Evolutionary conservation across 2,888 invertebrate species (phyloP).

Genomic region (Drosophila greeni): DNA sequence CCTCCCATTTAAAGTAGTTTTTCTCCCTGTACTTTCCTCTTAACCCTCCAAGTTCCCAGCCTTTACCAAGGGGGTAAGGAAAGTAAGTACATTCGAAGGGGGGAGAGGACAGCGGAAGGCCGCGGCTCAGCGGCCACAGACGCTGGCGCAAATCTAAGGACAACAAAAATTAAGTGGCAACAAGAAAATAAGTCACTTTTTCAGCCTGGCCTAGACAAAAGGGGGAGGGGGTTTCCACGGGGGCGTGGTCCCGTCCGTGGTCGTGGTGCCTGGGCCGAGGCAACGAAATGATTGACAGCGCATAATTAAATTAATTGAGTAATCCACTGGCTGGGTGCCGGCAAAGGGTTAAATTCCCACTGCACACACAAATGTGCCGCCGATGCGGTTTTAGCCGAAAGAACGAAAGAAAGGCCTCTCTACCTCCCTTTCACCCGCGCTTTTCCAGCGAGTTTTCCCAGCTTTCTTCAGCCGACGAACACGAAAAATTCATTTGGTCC

Average conservation of each 20-base stretch:
- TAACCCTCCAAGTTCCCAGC: background rate
- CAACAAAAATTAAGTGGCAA: slow-evolving; percentile 75
- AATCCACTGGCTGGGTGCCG: slow-evolving; percentile 73
- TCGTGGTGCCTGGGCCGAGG: slow-evolving; percentile 43
- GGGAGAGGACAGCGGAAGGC: slow-evolving; percentile 10
- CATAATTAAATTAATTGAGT: slow-evolving; percentile 80
- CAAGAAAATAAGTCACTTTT: slow-evolving; percentile 64
- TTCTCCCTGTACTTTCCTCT: background rate
- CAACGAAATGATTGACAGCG: slow-evolving; percentile 79
- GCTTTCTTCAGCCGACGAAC: slow-evolving; percentile 27
- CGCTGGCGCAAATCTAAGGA: slow-evolving; percentile 49
- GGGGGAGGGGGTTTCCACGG: background rate
- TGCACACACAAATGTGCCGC: slow-evolving; percentile 52
- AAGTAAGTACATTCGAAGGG: background rate
- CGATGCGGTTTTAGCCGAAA: slow-evolving; percentile 56
- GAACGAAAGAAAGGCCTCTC: slow-evolving; percentile 17
- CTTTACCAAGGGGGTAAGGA: slow-evolving; percentile 21
- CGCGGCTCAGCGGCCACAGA: slow-evolving; percentile 41
- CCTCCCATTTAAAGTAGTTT: too few species aligned
- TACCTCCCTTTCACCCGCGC: background rate
- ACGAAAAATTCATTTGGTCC: slow-evolving; percentile 34
- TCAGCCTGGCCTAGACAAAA: slow-evolving; percentile 22
- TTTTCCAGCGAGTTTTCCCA: slow-evolving; percentile 13
- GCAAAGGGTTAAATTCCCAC: slow-evolving; percentile 72
- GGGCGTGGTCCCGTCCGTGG: slow-evolving; percentile 12